A percentile compares a stretch with the other conserved stretches of the same genome.
These are phyloP conservation scores for Upupa epops DNA, from an alignment of 2,113 vertebrate species.

Conservation along the genomic window DNA sequence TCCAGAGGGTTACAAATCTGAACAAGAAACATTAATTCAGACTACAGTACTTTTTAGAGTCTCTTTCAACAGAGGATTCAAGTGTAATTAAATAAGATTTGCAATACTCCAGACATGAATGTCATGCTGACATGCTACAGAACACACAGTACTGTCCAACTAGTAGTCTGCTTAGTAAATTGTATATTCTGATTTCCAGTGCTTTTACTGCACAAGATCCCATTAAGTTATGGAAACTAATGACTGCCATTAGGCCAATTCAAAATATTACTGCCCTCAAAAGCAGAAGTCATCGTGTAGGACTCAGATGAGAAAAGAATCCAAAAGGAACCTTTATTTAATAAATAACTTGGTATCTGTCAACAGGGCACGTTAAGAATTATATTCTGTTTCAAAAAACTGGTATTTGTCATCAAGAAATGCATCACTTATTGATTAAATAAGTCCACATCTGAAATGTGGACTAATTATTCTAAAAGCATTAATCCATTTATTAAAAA, in stretches of 20 bases:
- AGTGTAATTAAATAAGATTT: background rate
- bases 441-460: conserved; percentile 68
- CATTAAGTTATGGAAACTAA: background rate
- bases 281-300: background rate
- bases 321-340: background rate
- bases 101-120: background rate
- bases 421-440: conserved; percentile 54
- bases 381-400: background rate
- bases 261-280: background rate
- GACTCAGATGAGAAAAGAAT: background rate
- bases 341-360: background rate
- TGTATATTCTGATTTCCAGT: background rate
- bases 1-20: background rate
- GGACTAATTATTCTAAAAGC: conserved; percentile 78
- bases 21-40: background rate
- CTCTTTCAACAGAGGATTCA: background rate
- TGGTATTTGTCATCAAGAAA: conserved; percentile 4
- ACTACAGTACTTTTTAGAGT: background rate
- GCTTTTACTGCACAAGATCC: background rate
- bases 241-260: background rate
- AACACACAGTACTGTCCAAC: background rate
- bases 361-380: conserved; percentile 33
- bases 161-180: background rate
- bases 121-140: background rate
- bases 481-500: conserved; percentile 73